phyloP scores from a whole-genome alignment of 2,797 vertebrate species.

The Melopsittacus undulatus region DNA sequence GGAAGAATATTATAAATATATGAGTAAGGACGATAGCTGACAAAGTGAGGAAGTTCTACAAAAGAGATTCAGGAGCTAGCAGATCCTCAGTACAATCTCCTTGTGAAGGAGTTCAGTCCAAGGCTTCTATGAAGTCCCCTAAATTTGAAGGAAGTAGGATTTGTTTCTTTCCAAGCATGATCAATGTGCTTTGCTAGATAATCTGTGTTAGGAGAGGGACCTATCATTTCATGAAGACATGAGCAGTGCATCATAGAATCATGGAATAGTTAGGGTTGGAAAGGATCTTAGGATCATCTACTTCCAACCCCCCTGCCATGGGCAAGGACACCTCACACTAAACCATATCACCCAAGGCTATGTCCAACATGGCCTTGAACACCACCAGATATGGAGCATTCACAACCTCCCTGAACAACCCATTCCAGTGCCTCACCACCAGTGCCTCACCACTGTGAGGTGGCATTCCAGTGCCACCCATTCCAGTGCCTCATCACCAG shows the following conservation, averaged over 20 bases:
- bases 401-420: no score
- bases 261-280: no score
- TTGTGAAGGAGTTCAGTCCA: background rate
- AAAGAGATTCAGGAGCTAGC: background rate
- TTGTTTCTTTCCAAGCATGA: background rate
- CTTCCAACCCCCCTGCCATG: no score
- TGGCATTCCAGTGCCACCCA: no score
- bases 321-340: no score
- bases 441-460: no score
- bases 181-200: background rate
- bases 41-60: background rate
- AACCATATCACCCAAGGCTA: no score
- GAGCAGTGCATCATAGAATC: background rate
- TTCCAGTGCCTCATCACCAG: no score
- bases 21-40: background rate
- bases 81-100: background rate
- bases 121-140: background rate
- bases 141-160: background rate
- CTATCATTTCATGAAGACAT: background rate
- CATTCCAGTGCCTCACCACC: no score
- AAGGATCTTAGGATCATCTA: no score
- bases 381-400: no score
- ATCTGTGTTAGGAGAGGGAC: rapidly evolving
- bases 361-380: no score
- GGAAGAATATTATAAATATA: background rate